Evolutionary conservation across 2,797 vertebrate species (phyloP).

Genomic region (Lagorchestes hirsutus): DNA sequence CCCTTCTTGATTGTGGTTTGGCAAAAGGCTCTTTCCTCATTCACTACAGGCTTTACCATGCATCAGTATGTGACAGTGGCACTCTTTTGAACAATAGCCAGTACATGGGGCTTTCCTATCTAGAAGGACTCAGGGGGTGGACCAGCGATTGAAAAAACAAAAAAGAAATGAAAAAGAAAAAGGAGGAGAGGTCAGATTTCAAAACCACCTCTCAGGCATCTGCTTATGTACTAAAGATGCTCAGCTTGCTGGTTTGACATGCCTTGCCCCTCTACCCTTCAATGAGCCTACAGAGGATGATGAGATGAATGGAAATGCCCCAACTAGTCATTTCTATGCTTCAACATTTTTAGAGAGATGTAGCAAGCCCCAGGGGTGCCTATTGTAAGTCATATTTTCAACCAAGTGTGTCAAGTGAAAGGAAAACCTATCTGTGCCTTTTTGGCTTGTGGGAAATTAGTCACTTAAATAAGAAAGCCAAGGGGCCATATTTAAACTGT

Average conservation of each 20-base stretch:
- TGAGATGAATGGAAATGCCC: background rate
- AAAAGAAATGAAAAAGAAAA: background rate
- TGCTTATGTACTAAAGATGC: background rate
- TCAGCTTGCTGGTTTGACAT: background rate
- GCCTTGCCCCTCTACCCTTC: background rate
- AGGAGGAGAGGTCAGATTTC: background rate
- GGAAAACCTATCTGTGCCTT: background rate
- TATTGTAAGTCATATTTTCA: background rate
- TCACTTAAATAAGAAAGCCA: background rate
- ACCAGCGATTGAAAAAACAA: background rate
- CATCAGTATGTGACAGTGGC: background rate
- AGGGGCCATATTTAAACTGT: slow-evolving; percentile 17
- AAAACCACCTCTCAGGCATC: slow-evolving; percentile 10
- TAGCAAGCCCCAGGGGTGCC: background rate
- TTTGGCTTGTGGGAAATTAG: background rate
- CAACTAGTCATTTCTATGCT: background rate
- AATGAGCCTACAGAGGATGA: background rate
- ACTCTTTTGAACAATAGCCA: slow-evolving; percentile 18
- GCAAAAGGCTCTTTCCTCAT: slow-evolving; percentile 56
- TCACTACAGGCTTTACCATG: slow-evolving; percentile 43
- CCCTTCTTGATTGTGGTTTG: slow-evolving; percentile 71
- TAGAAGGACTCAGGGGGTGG: slow-evolving; percentile 62
- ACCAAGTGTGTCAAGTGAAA: background rate
- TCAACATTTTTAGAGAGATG: background rate
- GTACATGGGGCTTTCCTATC: slow-evolving; percentile 52